Conservation (phyloP, 2,888 invertebrate genomes). For the Nezara viridula region DNA sequence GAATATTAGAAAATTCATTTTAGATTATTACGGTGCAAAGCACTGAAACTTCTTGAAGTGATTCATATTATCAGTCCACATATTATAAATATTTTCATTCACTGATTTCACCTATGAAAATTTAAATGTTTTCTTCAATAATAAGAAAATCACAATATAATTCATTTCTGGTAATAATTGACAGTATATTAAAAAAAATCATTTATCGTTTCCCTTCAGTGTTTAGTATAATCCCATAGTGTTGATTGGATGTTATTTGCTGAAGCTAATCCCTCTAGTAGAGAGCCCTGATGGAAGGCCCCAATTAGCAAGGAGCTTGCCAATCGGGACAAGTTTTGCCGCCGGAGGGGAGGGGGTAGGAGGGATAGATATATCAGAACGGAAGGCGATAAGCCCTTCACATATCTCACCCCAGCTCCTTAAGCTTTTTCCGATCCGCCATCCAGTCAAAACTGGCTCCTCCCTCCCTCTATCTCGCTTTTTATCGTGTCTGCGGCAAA, state of each 20-base stretch:
- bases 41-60: too few relatives aligned
- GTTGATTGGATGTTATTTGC: constrained; percentile 14
- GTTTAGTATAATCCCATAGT: neutral
- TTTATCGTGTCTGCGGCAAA: constrained; percentile 20
- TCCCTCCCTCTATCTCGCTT: constrained; percentile 6
- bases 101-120: too few relatives aligned
- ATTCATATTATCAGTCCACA: too few relatives aligned
- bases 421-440: constrained; percentile 49
- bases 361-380: neutral
- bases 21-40: too few relatives aligned
- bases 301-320: constrained; percentile 1
- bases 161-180: too few relatives aligned
- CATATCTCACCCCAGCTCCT: constrained; percentile 31
- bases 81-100: too few relatives aligned
- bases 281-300: neutral
- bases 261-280: neutral
- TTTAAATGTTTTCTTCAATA: too few relatives aligned
- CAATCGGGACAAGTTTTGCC: constrained; percentile 4
- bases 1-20: too few relatives aligned
- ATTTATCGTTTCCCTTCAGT: neutral
- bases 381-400: constrained; percentile 32
- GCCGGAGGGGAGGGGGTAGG: neutral
- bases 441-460: constrained; percentile 37
- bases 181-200: too few relatives aligned
- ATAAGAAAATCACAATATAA: too few relatives aligned